Evolutionary conservation across 1,140 invertebrate genomes (phyloP).

Genomic region (Halyomorpha halys): DNA sequence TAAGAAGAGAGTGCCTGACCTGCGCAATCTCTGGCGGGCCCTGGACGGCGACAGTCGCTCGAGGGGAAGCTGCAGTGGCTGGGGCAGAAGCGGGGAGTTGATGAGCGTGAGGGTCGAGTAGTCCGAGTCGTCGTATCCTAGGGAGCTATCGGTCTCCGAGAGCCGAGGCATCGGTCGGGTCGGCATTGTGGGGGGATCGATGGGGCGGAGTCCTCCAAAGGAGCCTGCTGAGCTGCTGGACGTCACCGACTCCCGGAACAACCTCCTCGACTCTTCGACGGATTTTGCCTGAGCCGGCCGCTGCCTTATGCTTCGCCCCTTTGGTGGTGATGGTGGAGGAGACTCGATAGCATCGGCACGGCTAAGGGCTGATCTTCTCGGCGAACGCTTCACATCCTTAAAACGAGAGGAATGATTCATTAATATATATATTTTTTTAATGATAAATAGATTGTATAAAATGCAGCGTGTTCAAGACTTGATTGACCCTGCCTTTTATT

Average conservation of each 20-base stretch:
- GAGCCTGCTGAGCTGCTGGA: constrained; percentile 47
- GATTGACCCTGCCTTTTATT: no score
- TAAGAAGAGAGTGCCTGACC: constrained; percentile 21
- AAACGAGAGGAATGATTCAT: background rate
- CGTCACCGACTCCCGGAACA: constrained; percentile 38
- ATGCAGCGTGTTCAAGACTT: no score
- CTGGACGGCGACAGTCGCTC: constrained; percentile 28
- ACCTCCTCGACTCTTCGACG: background rate
- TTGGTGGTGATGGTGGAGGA: constrained; percentile 38
- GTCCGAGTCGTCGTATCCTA: constrained; percentile 43
- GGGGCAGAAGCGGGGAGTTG: constrained; percentile 26
- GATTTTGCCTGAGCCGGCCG: constrained; percentile 9
- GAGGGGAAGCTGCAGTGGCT: constrained; percentile 8
- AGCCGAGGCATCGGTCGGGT: constrained; percentile 40
- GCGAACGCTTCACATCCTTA: background rate
- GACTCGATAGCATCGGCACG: constrained; percentile 37
- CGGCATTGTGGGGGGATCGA: constrained; percentile 38
- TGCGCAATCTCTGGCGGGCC: constrained; percentile 23
- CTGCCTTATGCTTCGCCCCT: background rate
- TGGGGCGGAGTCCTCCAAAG: constrained; percentile 43
- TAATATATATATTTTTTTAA: no score
- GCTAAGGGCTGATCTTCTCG: constrained; percentile 10
- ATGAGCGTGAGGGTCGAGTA: constrained; percentile 29
- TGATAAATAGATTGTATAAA: no score
- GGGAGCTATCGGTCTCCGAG: constrained; percentile 46